Evolutionary conservation across 2,113 vertebrate genomes (phyloP).

Genomic region (Epinephelus cyanopodus): DNA sequence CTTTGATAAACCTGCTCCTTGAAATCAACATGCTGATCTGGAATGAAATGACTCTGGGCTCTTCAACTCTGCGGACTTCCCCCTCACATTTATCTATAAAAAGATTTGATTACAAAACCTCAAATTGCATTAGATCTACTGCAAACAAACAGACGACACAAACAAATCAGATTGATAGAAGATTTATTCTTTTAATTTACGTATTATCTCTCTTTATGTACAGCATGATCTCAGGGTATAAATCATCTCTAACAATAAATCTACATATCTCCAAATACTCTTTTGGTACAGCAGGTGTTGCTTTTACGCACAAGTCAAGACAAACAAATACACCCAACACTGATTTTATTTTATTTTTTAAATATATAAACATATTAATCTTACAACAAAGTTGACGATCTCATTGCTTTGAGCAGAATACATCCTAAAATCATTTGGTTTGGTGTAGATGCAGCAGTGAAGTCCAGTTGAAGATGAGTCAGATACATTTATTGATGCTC

Average conservation of each 20-base stretch:
- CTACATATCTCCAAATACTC: neutral
- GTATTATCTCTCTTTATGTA: slow-evolving; percentile 48
- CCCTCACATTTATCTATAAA: neutral
- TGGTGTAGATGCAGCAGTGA: neutral
- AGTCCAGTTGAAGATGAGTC: slow-evolving; percentile 1
- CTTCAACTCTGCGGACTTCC: neutral
- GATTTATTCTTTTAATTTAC: slow-evolving; percentile 31
- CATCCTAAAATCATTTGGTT: slow-evolving; percentile 9
- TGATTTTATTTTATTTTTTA: neutral
- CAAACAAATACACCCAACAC: slow-evolving; percentile 24
- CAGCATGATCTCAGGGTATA: slow-evolving; percentile 52
- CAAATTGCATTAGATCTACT: neutral
- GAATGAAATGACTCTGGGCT: slow-evolving; percentile 36
- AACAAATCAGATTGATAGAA: slow-evolving; percentile 32
- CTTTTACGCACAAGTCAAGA: slow-evolving; percentile 37
- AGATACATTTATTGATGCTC: slow-evolving; percentile 33
- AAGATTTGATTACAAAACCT: neutral
- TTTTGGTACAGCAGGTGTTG: slow-evolving; percentile 27
- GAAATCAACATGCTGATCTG: slow-evolving; percentile 55
- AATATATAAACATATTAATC: slow-evolving; percentile 34
- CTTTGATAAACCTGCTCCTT: slow-evolving; percentile 49
- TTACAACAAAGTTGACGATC: slow-evolving; percentile 8
- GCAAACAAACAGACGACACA: neutral
- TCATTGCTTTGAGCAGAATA: too few species aligned
- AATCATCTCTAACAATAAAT: slow-evolving; percentile 37